Conservation (phyloP, 1,140 invertebrate genomes). For the Rhopalosiphum padi region DNA sequence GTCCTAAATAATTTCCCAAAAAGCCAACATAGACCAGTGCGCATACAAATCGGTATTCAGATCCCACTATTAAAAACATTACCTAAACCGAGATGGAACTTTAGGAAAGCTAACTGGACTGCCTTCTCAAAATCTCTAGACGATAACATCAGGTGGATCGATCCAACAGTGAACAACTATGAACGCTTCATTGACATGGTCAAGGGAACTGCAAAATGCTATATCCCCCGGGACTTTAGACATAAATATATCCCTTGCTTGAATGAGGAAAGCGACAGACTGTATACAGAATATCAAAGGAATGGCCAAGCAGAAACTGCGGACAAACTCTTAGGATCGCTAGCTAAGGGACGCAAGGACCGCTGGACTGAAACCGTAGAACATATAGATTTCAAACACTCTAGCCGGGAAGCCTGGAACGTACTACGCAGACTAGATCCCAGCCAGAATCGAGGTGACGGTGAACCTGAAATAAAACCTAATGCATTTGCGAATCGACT, state of each 20-base stretch:
- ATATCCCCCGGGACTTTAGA: background rate
- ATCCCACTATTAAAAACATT: slow-evolving; percentile 50
- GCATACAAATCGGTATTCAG: slow-evolving; percentile 46
- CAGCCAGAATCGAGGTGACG: background rate
- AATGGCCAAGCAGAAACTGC: slow-evolving; percentile 11
- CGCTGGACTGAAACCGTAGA: background rate
- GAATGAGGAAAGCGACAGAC: slow-evolving; percentile 6
- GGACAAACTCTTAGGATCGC: background rate
- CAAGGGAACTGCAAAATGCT: background rate
- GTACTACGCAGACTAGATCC: slow-evolving; percentile 21
- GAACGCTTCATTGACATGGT: background rate
- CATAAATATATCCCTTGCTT: slow-evolving; percentile 17
- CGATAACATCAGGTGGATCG: slow-evolving; percentile 45
- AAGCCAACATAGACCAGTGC: slow-evolving; percentile 52
- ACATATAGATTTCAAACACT: slow-evolving; percentile 47
- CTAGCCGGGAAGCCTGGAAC: slow-evolving; percentile 42
- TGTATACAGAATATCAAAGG: slow-evolving; percentile 17
- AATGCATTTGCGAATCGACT: slow-evolving; percentile 50
- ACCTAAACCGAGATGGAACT: slow-evolving; percentile 55
- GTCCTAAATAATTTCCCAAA: slow-evolving; percentile 27
- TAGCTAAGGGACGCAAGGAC: slow-evolving; percentile 1
- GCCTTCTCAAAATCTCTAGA: slow-evolving; percentile 38
- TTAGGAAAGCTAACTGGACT: slow-evolving; percentile 49
- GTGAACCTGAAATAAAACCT: slow-evolving; percentile 34
- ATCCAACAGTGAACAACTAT: background rate